Evolutionary conservation across 2,113 vertebrate genomes (phyloP).

Genomic region (Bufo bufo): DNA sequence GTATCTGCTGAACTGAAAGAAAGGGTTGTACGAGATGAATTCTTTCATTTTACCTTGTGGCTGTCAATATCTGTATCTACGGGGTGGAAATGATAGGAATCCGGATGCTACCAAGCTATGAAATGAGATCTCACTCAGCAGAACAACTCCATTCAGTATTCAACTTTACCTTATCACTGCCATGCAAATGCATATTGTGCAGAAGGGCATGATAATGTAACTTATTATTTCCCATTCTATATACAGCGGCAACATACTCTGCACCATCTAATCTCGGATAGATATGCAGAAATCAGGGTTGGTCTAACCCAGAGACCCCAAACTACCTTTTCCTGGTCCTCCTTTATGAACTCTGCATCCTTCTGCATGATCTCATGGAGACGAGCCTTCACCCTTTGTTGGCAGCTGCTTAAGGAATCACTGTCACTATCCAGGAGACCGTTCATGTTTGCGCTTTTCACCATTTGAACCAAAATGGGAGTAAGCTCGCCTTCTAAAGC

Average conservation of each 20-base stretch:
- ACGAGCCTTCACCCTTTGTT: constrained; percentile 91
- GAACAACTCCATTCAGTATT: neutral
- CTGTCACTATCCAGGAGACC: constrained; percentile 95
- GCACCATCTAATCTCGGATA: neutral
- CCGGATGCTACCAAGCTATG: neutral
- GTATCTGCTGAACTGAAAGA: neutral
- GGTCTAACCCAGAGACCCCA: neutral
- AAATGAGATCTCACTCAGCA: neutral
- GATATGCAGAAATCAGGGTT: neutral
- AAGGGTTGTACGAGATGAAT: neutral
- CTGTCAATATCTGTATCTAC: neutral
- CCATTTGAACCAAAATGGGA: constrained; percentile 98
- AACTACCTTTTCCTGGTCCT: constrained; percentile 89
- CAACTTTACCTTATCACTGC: neutral
- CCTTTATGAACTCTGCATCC: constrained; percentile 83
- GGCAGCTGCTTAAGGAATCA: constrained; percentile 93
- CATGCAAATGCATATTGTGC: neutral
- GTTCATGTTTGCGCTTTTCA: constrained; percentile 99
- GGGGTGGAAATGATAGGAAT: neutral
- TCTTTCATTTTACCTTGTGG: neutral
- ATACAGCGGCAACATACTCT: neutral
- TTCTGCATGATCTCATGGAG: constrained; percentile 96
- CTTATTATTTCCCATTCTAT: neutral
- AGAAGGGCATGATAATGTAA: neutral
- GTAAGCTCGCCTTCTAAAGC: constrained; percentile 96